Conservation (phyloP, 1,140 invertebrate genomes). For the Pristionchus pacificus region DNA sequence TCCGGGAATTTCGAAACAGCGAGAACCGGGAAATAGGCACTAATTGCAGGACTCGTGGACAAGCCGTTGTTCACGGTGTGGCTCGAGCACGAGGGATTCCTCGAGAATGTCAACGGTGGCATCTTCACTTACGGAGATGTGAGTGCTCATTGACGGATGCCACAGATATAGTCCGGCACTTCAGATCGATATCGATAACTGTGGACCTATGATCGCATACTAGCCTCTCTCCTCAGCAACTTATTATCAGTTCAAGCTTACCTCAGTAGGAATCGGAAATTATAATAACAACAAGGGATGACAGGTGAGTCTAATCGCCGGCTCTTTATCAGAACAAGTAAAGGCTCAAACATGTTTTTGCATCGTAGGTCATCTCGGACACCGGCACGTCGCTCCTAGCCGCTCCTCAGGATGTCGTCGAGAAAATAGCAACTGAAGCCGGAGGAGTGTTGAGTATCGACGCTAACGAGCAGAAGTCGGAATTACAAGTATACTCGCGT, state of each 20-base stretch:
- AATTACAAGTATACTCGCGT: conserved; percentile 10
- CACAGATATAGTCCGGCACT: too few relatives aligned
- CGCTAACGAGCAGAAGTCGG: conserved; percentile 23
- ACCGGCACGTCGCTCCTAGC: conserved; percentile 10
- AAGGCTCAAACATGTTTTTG: too few relatives aligned
- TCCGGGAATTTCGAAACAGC: too few relatives aligned
- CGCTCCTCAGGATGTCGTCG: not conserved
- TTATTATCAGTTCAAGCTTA: conserved; percentile 39
- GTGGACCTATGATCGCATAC: conserved; percentile 36
- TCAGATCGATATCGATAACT: conserved; percentile 31
- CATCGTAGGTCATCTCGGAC: conserved; percentile 33
- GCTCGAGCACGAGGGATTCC: conserved; percentile 33
- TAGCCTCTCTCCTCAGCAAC: conserved; percentile 37
- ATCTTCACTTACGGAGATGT: too few relatives aligned
- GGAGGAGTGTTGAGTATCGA: conserved; percentile 30
- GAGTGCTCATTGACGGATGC: too few relatives aligned
- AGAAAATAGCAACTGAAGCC: conserved; percentile 25
- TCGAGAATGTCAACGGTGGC: conserved; percentile 32
- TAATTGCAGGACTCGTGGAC: conserved; percentile 27
- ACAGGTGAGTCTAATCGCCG: too few relatives aligned
- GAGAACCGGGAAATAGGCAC: not conserved
- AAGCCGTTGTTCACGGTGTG: conserved; percentile 37
- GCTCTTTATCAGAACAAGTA: too few relatives aligned
- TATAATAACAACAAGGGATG: conserved; percentile 28
- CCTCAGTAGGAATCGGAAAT: conserved; percentile 20